Conservation (phyloP, 2,797 vertebrate species). For the Sebastolobus alascanus region DNA sequence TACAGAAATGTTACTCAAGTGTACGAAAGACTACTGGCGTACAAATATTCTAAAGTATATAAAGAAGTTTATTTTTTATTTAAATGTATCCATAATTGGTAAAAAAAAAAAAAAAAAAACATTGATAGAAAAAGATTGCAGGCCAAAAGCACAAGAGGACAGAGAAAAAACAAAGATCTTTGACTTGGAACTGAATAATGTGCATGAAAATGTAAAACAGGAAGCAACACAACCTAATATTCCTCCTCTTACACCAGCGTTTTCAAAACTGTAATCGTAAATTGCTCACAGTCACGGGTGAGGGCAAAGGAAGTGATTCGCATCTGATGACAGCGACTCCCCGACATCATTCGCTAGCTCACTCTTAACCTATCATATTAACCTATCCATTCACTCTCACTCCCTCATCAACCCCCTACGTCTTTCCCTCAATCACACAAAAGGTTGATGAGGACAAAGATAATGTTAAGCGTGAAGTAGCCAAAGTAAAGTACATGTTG, state of each 20-base stretch:
- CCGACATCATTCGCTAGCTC: slow-evolving; percentile 21
- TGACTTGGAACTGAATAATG: neutral
- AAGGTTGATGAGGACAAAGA: slow-evolving; percentile 49
- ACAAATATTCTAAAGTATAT: neutral
- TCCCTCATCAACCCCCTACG: slow-evolving; percentile 26
- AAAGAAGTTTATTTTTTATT: no score
- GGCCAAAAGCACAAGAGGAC: neutral
- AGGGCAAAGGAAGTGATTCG: slow-evolving; percentile 16
- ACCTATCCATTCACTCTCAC: slow-evolving; percentile 8
- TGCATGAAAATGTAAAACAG: neutral
- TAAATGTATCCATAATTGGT: neutral
- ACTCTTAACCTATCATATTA: slow-evolving; percentile 4
- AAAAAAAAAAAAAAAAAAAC: neutral
- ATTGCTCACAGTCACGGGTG: neutral
- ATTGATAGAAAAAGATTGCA: neutral
- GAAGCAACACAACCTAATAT: neutral
- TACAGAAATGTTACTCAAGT: neutral
- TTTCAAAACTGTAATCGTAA: neutral
- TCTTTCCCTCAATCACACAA: slow-evolving; percentile 17
- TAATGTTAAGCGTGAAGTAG: slow-evolving; percentile 13
- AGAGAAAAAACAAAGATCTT: neutral
- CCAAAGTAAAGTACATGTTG: slow-evolving; percentile 12
- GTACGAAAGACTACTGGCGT: neutral
- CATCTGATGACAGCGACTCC: slow-evolving; percentile 13
- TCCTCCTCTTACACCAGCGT: neutral